A percentile compares a stretch with the other conserved stretches of the same genome.
Conservation (phyloP, 2,797 vertebrate genomes). For the Macrochelys suwanniensis region DNA sequence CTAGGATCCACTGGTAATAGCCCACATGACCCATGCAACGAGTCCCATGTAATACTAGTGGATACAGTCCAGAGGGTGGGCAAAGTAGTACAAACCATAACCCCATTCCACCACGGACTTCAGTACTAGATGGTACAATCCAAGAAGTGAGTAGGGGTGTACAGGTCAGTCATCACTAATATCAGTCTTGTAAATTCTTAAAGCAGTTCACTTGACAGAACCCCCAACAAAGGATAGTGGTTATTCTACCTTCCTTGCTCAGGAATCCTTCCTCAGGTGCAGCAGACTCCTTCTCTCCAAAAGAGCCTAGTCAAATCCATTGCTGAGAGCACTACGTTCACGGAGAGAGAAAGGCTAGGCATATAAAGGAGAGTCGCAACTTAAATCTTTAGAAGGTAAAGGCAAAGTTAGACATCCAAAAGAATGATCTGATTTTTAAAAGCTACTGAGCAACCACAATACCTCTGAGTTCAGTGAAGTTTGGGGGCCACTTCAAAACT, state of each 20-base stretch:
- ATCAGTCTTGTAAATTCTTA: neutral
- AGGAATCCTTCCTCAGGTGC: neutral
- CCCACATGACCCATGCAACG: neutral
- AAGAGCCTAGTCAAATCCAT: neutral
- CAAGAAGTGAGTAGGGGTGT: neutral
- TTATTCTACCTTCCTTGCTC: neutral
- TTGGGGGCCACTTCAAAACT: slow-evolving; percentile 34
- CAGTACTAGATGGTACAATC: neutral
- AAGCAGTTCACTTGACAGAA: neutral
- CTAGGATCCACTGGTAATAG: neutral
- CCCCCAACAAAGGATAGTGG: neutral
- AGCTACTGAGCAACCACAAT: neutral
- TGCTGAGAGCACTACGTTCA: neutral
- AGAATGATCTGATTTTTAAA: slow-evolving; percentile 22
- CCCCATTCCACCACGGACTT: neutral
- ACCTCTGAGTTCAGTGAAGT: slow-evolving; percentile 48
- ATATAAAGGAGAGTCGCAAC: neutral
- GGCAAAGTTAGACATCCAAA: slow-evolving; percentile 18
- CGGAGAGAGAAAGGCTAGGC: too few relatives aligned
- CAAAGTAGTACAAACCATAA: neutral
- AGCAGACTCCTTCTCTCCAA: neutral
- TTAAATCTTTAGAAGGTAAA: slow-evolving; percentile 11
- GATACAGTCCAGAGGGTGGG: neutral
- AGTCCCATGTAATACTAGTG: neutral
- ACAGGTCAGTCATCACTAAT: neutral